Base-by-base conservation (phyloP, 2,888 invertebrate species). In the Cryptocephalus primarius region DNA sequence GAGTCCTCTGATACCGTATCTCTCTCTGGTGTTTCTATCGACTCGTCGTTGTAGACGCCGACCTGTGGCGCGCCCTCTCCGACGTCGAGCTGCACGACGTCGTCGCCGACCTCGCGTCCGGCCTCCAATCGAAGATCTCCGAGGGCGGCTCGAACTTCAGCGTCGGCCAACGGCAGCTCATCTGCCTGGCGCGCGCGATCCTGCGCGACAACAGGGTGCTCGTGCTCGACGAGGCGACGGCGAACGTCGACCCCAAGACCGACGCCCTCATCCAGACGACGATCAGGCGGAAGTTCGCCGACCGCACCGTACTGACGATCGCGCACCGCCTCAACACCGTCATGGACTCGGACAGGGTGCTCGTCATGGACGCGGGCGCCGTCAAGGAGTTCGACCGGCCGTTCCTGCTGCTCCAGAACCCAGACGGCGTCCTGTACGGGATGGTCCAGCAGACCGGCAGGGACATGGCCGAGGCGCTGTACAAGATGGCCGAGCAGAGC, bases 291-390 rank as follows among this genome's bases (percentile, higher is more conserved):
- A 85, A 86, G 63, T 88, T 88, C 62, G 76, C 75, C 1, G 74
- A 79, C 13, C 88, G 87, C 65, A 88, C 88, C 0, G 88, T 89
- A 34, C 75, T 89, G 32, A 88, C 88, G 1, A 86, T 90, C 40
- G 89, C 89, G 31, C 89, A 90, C 68, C 75, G 89, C 39, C 75
- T 91, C 6, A 81, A 89, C 61, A 89, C 89, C 0, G 84, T 90
- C 44, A 88, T 90, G 84, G 88, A 90, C 69, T 86, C 85, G 0
- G 85, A 88, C 70, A 78, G 80, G 68, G 82, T 47, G 33, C 64
- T 89, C 55, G 88, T 88, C 10, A 80, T 90, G 78, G 85, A 88
- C 63, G 82, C 83, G 22, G 90, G 90, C 0, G 81, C 55, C 31
- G 75, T 83, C 66, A 78, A 80, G 6, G 91, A 93, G 67, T 79